Conservation (phyloP, 2,797 vertebrate genomes). For the Falco cherrug region DNA sequence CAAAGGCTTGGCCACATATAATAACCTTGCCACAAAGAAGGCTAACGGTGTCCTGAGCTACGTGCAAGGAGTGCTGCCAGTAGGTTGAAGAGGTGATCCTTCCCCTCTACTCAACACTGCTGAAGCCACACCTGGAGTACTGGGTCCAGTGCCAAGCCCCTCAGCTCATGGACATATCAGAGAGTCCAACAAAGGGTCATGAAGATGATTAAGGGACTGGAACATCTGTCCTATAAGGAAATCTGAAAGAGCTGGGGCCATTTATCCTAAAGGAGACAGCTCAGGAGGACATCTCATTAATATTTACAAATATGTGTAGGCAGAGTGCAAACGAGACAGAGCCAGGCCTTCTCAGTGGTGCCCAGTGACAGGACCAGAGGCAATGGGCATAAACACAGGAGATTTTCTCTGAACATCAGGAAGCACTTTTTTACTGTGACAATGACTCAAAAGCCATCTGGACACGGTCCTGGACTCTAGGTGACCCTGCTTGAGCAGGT, state of each 20-base stretch:
- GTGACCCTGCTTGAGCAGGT: not conserved
- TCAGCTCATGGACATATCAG: rapidly evolving
- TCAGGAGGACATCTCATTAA: not conserved
- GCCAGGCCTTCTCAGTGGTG: not conserved
- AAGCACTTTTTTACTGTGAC: not conserved
- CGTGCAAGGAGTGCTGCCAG: not conserved
- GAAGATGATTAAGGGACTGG: not conserved
- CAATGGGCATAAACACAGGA: not conserved
- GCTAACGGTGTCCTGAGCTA: not conserved
- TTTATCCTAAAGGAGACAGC: not conserved
- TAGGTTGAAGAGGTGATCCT: not conserved
- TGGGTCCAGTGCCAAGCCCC: not conserved
- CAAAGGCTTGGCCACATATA: not conserved
- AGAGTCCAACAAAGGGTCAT: not conserved
- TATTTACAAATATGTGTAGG: not conserved
- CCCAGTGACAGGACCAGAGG: not conserved
- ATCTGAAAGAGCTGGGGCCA: not conserved
- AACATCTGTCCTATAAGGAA: not conserved
- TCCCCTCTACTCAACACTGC: not conserved
- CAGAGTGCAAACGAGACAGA: not conserved
- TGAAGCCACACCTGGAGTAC: not conserved
- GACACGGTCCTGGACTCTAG: not conserved
- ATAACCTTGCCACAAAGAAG: not conserved
- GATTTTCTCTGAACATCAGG: no score
- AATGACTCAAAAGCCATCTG: not conserved